These are phyloP conservation scores for Hypomesus transpacificus DNA, from an alignment of 2,113 vertebrate genomes.

Conservation along the genomic window DNA sequence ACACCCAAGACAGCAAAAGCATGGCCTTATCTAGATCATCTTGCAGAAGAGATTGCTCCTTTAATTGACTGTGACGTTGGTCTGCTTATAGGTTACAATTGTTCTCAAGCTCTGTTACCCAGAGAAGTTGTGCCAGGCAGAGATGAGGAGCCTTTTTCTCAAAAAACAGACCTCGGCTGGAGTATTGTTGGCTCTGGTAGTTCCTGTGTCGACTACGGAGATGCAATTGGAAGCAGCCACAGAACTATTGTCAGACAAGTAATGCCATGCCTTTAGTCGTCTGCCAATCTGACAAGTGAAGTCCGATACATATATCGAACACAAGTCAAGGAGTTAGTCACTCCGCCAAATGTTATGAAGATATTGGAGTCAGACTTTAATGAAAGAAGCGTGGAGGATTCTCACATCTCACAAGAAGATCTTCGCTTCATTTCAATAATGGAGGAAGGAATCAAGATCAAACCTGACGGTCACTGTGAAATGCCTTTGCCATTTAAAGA, in stretches of 20 bases:
- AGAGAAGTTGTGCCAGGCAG: conserved; percentile 18
- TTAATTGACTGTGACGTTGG: conserved; percentile 31
- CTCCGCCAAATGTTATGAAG: neutral
- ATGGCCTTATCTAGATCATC: conserved; percentile 43
- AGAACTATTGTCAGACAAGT: neutral
- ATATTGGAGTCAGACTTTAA: neutral
- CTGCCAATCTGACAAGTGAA: neutral
- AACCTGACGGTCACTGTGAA: neutral
- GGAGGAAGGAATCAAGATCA: conserved; percentile 12
- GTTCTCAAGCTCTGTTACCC: conserved; percentile 27
- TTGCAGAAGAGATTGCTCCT: conserved; percentile 37
- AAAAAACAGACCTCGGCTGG: conserved; percentile 22
- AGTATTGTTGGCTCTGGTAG: conserved; percentile 15
- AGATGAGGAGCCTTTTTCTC: conserved; percentile 14
- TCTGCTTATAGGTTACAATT: conserved; percentile 28
- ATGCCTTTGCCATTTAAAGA: too few species aligned
- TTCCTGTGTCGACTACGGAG: neutral
- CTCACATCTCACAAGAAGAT: conserved; percentile 21
- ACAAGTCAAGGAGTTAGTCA: neutral
- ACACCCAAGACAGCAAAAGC: conserved; percentile 37
- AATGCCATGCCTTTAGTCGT: neutral
- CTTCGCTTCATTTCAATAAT: conserved; percentile 3
- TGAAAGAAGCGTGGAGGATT: conserved; percentile 1
- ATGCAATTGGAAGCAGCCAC: conserved; percentile 20
- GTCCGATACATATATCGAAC: neutral